These are phyloP conservation scores for Pardalotus punctatus DNA, from an alignment of 2,113 vertebrate species.

Conservation along the genomic window DNA sequence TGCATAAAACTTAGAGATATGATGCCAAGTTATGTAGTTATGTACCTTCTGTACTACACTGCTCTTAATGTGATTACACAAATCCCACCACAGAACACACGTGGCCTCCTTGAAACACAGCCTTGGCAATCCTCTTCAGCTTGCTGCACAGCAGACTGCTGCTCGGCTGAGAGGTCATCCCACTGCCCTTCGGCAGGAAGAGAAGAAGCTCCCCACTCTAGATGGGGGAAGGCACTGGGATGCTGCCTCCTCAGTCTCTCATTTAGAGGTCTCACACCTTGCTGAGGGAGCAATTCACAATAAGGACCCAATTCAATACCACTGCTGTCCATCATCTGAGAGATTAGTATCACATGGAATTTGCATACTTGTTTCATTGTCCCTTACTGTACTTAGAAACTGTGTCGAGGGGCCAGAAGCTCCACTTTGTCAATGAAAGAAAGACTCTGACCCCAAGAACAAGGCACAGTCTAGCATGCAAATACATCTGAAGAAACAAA, in stretches of 20 bases:
- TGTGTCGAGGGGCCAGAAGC: not conserved
- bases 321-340: not conserved
- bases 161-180: not conserved
- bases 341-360: not conserved
- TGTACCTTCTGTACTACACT: not conserved
- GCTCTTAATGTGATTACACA: not conserved
- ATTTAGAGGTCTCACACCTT: not conserved
- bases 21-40: not conserved
- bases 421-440: not conserved
- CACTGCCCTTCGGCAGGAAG: not conserved
- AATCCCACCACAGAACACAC: not conserved
- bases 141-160: not conserved
- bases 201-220: not conserved
- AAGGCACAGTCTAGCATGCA: accelerated
- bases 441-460: not conserved
- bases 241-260: accelerated
- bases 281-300: not conserved
- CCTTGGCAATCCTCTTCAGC: not conserved
- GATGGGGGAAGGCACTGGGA: not conserved
- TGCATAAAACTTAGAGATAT: not conserved
- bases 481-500: not conserved
- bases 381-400: not conserved
- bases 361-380: not conserved
- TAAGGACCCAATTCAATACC: not conserved
- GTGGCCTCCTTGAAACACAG: not conserved